A percentile compares a stretch with the other conserved stretches of the same genome.
phyloP scores from a whole-genome alignment of 2,113 vertebrate species.

The Xiphophorus maculatus region DNA sequence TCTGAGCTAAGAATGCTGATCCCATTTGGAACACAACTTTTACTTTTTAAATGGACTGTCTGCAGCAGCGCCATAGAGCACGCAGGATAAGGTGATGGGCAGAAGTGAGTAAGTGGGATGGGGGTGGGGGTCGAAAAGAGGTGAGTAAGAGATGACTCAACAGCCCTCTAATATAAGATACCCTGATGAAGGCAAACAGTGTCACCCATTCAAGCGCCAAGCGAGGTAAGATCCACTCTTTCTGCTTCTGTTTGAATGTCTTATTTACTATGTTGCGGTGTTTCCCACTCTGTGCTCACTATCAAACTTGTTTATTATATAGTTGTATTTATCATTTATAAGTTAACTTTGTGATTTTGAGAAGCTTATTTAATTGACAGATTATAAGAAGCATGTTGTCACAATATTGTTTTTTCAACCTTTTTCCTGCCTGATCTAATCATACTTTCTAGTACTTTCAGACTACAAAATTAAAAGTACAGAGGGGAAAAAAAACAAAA shows the following conservation, averaged over 20 bases:
- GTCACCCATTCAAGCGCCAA: constrained; percentile 46
- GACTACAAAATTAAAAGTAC: neutral
- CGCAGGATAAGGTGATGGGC: constrained; percentile 5
- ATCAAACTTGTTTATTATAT: neutral
- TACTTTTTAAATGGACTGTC: too few species aligned
- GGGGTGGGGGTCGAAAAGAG: constrained; percentile 34
- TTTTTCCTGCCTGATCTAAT: neutral
- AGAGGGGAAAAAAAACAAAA: too few species aligned
- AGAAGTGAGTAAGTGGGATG: constrained; percentile 24
- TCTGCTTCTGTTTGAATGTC: constrained; percentile 3
- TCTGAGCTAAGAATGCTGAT: neutral
- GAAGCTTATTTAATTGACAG: neutral
- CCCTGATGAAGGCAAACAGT: constrained; percentile 60
- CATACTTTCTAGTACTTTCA: neutral
- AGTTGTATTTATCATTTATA: neutral
- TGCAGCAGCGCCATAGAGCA: neutral
- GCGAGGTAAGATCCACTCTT: constrained; percentile 64
- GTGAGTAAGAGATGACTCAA: constrained; percentile 81
- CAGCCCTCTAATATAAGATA: constrained; percentile 72
- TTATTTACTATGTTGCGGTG: neutral
- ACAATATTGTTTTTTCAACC: neutral
- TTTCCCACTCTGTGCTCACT: neutral
- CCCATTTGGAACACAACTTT: neutral
- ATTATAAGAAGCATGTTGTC: neutral
- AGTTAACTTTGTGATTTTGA: neutral